A percentile compares a stretch with the other conserved stretches of the same genome.
These are phyloP conservation scores for Denticeps clupeoides DNA, from an alignment of 2,797 vertebrate species.

Conservation along the genomic window DNA sequence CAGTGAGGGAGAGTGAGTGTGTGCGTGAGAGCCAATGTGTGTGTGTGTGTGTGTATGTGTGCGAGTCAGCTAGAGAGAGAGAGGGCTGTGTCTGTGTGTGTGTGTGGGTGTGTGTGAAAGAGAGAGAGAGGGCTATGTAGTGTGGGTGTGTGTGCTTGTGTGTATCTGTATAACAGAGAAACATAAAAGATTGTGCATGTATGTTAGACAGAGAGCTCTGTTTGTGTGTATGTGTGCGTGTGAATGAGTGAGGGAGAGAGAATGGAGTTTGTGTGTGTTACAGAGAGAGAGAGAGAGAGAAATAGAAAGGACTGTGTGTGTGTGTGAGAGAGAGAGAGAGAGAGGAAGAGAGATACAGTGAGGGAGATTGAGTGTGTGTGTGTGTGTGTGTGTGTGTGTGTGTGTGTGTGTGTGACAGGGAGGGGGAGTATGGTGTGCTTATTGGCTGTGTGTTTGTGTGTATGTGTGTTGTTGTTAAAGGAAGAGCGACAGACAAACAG, in stretches of 20 bases:
- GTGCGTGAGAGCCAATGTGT: conserved; percentile 4
- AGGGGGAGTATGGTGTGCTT: conserved; percentile 1
- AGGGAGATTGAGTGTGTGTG: conserved; percentile 13
- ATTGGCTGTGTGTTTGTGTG: conserved; percentile 17
- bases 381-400: conserved; percentile 16
- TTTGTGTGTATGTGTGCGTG: conserved; percentile 2
- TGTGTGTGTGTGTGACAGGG: conserved; percentile 19
- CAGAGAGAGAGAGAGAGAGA: conserved; percentile 6
- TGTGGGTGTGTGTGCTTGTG: conserved; percentile 22
- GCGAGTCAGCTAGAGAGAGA: too few relatives aligned
- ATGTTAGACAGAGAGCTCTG: conserved; percentile 1
- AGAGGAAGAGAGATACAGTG: conserved; percentile 39
- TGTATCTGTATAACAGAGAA: background rate
- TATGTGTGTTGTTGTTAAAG: conserved; percentile 48
- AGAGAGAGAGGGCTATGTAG: conserved; percentile 6
- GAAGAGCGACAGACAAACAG: conserved; percentile 38
- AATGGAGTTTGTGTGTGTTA: background rate
- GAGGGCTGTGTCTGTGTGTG: conserved; percentile 14
- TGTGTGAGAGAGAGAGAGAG: conserved; percentile 8
- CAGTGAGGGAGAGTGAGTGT: background rate
- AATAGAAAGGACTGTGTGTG: conserved; percentile 1
- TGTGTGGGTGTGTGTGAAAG: conserved; percentile 14
- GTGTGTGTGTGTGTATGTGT: conserved; percentile 11
- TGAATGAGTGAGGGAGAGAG: conserved; percentile 8
- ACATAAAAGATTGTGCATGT: conserved; percentile 12